Evolutionary conservation across 1,140 invertebrate species (phyloP).

Genomic region (Tetramorium alpestre): DNA sequence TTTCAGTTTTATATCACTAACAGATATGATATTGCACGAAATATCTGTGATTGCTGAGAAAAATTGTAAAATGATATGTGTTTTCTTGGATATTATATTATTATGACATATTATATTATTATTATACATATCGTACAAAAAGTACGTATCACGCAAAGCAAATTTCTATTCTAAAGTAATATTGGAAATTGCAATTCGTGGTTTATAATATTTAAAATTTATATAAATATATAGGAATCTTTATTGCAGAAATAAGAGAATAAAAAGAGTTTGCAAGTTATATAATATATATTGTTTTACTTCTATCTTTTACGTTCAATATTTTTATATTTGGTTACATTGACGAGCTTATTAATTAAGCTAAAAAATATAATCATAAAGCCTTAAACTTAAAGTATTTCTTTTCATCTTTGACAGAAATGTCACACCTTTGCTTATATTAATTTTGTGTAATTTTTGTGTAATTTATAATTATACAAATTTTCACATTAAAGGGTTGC

Average conservation of each 20-base stretch:
- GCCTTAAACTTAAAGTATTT: not conserved
- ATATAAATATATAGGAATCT: not conserved
- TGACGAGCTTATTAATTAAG: constrained; percentile 60
- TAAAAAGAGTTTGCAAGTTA: constrained; percentile 32
- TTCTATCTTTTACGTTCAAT: constrained; percentile 67
- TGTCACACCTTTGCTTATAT: too few relatives aligned
- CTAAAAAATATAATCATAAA: constrained; percentile 54
- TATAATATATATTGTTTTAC: constrained; percentile 59
- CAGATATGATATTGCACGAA: constrained; percentile 46
- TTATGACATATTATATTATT: constrained; percentile 22
- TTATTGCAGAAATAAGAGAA: constrained; percentile 67
- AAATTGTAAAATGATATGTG: constrained; percentile 61
- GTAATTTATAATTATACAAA: not conserved
- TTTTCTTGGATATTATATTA: constrained; percentile 63
- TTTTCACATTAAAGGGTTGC: too few relatives aligned
- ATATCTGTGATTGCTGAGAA: constrained; percentile 70
- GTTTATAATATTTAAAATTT: not conserved
- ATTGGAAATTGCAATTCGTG: not conserved
- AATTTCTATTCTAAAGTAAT: not conserved
- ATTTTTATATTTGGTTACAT: constrained; percentile 73
- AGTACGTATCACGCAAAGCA: constrained; percentile 21
- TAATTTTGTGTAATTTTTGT: too few relatives aligned
- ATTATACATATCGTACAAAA: constrained; percentile 36
- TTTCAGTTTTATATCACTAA: constrained; percentile 63
- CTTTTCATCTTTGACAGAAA: not conserved